Percentiles rank a stretch among this genome's conserved stretches.
Evolutionary conservation across 2,888 invertebrate species (phyloP).

Genomic region (Brachyopa scutellaris): DNA sequence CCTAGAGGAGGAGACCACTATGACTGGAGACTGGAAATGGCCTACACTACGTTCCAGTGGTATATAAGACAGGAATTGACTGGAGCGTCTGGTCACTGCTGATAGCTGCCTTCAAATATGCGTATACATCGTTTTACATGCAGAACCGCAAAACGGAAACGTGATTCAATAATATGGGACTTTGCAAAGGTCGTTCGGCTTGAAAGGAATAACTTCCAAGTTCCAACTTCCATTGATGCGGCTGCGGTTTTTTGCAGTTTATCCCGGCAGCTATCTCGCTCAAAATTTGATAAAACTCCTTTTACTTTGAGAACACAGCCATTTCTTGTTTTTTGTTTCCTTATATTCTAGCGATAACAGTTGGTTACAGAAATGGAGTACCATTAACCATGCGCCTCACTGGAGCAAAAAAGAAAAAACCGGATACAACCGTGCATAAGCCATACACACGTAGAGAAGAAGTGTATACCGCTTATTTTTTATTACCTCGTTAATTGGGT

Average conservation of each 20-base stretch:
- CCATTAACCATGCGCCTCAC: no score
- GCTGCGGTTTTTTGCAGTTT: slow-evolving; percentile 19
- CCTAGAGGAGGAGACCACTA: neutral
- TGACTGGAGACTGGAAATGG: slow-evolving; percentile 49
- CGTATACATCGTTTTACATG: no score
- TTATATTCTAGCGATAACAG: slow-evolving; percentile 35
- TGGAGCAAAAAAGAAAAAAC: slow-evolving; percentile 45
- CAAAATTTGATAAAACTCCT: no score
- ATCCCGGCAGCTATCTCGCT: no score
- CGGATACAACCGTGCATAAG: slow-evolving; percentile 44
- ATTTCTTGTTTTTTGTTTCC: neutral
- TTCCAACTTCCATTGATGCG: slow-evolving; percentile 14
- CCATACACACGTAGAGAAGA: slow-evolving; percentile 2
- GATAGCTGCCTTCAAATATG: no score
- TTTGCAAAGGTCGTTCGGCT: slow-evolving; percentile 57
- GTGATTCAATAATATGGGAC: slow-evolving; percentile 31
- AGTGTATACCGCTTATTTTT: slow-evolving; percentile 38
- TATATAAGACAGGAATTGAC: slow-evolving; percentile 3
- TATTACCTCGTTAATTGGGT: slow-evolving; percentile 64
- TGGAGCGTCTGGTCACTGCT: no score
- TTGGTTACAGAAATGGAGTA: slow-evolving; percentile 21
- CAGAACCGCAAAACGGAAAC: slow-evolving; percentile 41
- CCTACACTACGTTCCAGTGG: slow-evolving; percentile 32
- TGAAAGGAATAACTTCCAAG: slow-evolving; percentile 10
- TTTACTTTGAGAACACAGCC: neutral